Base-by-base conservation (phyloP, 2,113 vertebrate genomes). In the Xenopus laevis region DNA sequence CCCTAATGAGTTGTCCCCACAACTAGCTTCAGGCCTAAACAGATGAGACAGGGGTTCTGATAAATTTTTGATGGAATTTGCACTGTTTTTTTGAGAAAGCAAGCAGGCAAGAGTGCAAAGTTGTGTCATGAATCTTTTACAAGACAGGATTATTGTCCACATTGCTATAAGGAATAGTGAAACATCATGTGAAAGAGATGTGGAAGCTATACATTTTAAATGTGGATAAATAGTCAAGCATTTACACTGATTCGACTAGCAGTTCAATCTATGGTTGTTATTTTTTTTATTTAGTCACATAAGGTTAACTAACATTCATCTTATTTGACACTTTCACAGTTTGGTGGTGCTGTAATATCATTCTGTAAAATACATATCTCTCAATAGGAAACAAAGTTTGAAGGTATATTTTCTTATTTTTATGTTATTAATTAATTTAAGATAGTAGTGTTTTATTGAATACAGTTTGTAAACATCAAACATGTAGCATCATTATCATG, bases 1-100 rank as follows among this genome's bases (percentile, higher is more conserved):
- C 92, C 90, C 91, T 93, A 92, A 93, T 91, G 92, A 93, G 87
- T 90, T 92, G 91, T 92, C 91, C 92, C 91, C 92, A 90, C 86
- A 94, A 94, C 92, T 92, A 87, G 91, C 92, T 93, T 90, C 87
- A 89, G 92, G 92, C 91, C 90, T 93, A 92, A 93, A 94, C 92
- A 94, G 91, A 92, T 92, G 87, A 93, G 90, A 89, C 92, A 91
- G 90, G 92, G 91, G 88, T 90, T 89, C 89, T 93, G 89, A 90
- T 93, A 92, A 92, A 94, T 94, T 93, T 94, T 94, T 94, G 89
- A 93, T 94, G 84, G 92, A 90, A 88, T 93, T 93, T 93, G 88
- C 88, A 85, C 87, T 87, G 91, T 86, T 87, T 92, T 92, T 91
- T 88, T 86, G 89, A 91, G 89, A 85, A 85, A 90, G 88, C 89